Evolutionary conservation across 2,888 invertebrate genomes (phyloP).

Genomic region (Blastobasis lacticolella): DNA sequence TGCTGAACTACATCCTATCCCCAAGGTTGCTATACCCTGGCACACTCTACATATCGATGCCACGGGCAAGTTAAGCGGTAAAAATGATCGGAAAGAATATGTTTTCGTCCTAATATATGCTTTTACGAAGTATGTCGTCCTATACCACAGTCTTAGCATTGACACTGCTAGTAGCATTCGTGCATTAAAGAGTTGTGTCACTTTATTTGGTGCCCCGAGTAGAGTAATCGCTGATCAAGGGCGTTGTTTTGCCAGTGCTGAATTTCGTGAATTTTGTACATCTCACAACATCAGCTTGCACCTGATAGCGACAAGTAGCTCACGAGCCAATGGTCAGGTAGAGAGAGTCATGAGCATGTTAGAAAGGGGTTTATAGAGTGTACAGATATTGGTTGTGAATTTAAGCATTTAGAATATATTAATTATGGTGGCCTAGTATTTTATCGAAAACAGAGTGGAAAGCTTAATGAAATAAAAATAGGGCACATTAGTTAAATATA

Average conservation of each 20-base stretch:
- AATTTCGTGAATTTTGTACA: not conserved
- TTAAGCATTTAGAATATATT: too few species aligned
- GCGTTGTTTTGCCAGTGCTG: not conserved
- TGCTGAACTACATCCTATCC: constrained; percentile 25
- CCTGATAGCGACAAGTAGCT: constrained; percentile 20
- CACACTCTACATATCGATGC: constrained; percentile 28
- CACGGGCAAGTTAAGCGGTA: constrained; percentile 22
- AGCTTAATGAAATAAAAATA: too few species aligned
- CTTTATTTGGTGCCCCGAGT: constrained; percentile 12
- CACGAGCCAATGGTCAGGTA: constrained; percentile 24
- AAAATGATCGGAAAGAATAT: constrained; percentile 24
- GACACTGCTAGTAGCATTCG: constrained; percentile 14
- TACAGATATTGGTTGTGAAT: too few species aligned
- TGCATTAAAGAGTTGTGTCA: constrained; percentile 3
- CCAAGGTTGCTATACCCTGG: constrained; percentile 20
- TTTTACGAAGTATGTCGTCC: constrained; percentile 20
- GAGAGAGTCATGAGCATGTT: constrained; percentile 21
- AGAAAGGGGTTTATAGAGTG: too few species aligned
- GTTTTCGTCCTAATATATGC: constrained; percentile 21
- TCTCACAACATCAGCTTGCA: constrained; percentile 9
- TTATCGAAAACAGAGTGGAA: too few species aligned
- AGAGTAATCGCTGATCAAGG: constrained; percentile 17
- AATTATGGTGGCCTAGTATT: too few species aligned
- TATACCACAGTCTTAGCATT: constrained; percentile 14
- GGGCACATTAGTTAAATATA: too few species aligned